Conservation (phyloP, 2,888 invertebrate genomes). For the Lasioglossum figueresi region DNA sequence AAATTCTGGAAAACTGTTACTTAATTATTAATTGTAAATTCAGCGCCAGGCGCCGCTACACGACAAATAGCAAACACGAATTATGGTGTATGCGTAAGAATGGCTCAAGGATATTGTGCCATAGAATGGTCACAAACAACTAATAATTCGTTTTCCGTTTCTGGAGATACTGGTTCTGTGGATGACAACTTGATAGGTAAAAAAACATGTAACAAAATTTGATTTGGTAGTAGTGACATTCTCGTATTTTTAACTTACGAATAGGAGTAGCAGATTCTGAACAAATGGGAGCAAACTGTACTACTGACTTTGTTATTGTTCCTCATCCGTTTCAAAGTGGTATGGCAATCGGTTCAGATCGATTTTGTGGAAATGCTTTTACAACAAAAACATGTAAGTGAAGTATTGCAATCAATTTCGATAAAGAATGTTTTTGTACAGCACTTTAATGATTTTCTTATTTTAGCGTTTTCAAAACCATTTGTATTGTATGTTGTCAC, state of each 20-base stretch:
- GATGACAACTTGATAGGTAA: slow-evolving; percentile 81
- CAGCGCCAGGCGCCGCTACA: slow-evolving; percentile 85
- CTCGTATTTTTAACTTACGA: slow-evolving; percentile 1
- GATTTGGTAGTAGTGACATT: neutral
- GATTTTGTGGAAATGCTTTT: slow-evolving; percentile 91
- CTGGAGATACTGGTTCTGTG: slow-evolving; percentile 88
- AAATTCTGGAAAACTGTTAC: neutral
- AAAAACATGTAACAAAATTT: neutral
- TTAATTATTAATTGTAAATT: slow-evolving; percentile 14
- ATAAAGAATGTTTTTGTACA: neutral
- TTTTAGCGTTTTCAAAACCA: slow-evolving; percentile 88
- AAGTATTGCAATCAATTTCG: neutral
- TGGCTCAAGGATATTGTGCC: slow-evolving; percentile 89
- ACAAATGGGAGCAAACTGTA: slow-evolving; percentile 87
- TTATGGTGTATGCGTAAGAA: slow-evolving; percentile 92
- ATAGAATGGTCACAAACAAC: slow-evolving; percentile 88
- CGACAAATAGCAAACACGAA: slow-evolving; percentile 89
- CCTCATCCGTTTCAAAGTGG: slow-evolving; percentile 86
- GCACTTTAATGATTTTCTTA: neutral
- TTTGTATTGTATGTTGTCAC: slow-evolving; percentile 91
- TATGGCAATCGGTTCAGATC: slow-evolving; percentile 85
- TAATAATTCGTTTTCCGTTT: slow-evolving; percentile 88
- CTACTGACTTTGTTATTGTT: slow-evolving; percentile 90
- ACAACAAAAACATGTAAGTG: slow-evolving; percentile 87
- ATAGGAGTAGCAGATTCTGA: slow-evolving; percentile 85